Evolutionary conservation across 2,113 vertebrate species (phyloP), one percentile per base, ranked within the genome.

Genomic region (Barnardius zonarius): DNA sequence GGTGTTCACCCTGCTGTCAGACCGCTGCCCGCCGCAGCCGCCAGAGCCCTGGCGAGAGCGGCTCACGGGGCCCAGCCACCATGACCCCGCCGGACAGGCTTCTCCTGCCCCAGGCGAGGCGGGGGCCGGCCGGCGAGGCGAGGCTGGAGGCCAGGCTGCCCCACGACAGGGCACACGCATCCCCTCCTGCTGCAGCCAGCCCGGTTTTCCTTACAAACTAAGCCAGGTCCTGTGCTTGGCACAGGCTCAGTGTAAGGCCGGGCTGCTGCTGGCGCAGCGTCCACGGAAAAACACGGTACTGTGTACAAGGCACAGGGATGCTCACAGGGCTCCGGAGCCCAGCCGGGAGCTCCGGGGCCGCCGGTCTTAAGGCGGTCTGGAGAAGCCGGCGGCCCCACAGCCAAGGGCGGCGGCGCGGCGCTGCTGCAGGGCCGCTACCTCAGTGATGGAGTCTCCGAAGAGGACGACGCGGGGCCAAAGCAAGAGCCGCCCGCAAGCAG

Each of bases 381-480:
- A 13, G 27, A 18, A 10, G 13, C 43, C 51, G 6, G 7, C 28
- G 30, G 48, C 17, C n/a, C 43, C 18, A 15, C 33, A 30, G 43
- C 7, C 41, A 12, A 39, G 33, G 27, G 10, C 27, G 24, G 27
- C 12, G 33, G 13, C 11, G 23, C 18, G 51, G 33, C 20, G 69
- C 39, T 37, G 28, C 59, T 30, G 30, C 46, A 6, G 15, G 8
- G 73, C 64, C 35, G 41, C 43, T 97, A 99, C 99, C 99, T 99
- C 98, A 6, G 99, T 99, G 92, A 99, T 99, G 33, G 99, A 99
- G 95, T 99, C 99, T 9, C 99, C 99, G 80, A 99, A 99, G 39
- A 99, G 98, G 44, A 99, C 11, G 39, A 99, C 92, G 63, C 98
- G 98, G 1, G 99, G 99, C 98, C 98, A 99, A 6, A 17, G 15